These are phyloP conservation scores for Litocranius walleri DNA, from an alignment of 2,113 vertebrate species.

Conservation along the genomic window DNA sequence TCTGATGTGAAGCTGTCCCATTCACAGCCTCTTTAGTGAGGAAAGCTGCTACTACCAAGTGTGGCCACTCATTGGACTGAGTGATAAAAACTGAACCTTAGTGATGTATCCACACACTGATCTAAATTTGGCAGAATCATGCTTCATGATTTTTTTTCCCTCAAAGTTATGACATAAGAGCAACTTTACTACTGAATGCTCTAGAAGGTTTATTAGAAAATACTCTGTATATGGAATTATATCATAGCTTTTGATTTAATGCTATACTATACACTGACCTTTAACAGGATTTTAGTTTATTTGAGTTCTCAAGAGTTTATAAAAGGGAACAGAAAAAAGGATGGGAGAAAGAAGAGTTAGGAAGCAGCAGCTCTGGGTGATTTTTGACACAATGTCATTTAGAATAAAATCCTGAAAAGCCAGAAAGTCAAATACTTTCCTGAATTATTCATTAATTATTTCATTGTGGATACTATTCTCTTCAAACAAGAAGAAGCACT, in stretches of 20 bases:
- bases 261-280: background rate
- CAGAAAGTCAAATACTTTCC: background rate
- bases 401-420: constrained; percentile 22
- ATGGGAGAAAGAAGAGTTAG: background rate
- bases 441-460: constrained; percentile 15
- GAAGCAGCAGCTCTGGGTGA: background rate
- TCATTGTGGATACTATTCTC: background rate
- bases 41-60: background rate
- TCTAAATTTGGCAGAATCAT: background rate
- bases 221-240: background rate
- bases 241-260: constrained; percentile 26
- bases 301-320: constrained; percentile 19
- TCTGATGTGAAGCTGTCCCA: background rate
- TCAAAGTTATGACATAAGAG: background rate
- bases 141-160: background rate
- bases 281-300: constrained; percentile 10
- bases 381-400: constrained; percentile 19
- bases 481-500: background rate
- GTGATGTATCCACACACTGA: background rate
- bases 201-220: background rate
- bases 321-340: background rate
- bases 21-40: background rate
- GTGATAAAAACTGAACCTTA: background rate
- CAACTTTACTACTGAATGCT: background rate
- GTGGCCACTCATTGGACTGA: background rate